Conservation (phyloP, 2,888 invertebrate species). For the Cactoblastis cactorum region DNA sequence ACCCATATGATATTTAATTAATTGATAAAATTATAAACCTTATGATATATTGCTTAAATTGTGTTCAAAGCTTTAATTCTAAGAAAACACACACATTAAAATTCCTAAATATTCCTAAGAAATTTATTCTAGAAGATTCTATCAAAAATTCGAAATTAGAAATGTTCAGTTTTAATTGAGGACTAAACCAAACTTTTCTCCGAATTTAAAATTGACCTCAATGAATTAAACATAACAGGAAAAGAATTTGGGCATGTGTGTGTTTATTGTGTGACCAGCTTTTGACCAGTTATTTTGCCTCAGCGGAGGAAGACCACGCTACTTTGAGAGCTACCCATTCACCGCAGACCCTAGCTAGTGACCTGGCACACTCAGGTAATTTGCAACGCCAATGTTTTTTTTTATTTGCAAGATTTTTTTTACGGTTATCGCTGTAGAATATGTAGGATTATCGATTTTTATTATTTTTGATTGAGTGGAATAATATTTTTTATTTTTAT, state of each 20-base stretch:
- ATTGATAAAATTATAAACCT: too few relatives aligned
- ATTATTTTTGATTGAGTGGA: background rate
- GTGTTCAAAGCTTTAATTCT: background rate
- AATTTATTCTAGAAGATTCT: too few relatives aligned
- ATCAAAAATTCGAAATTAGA: too few relatives aligned
- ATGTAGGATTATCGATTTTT: background rate
- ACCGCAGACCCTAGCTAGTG: slow-evolving; percentile 44
- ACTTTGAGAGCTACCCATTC: slow-evolving; percentile 56
- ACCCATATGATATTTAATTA: too few relatives aligned
- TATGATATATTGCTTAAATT: slow-evolving; percentile 11
- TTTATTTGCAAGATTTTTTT: slow-evolving; percentile 45
- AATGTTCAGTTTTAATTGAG: too few relatives aligned
- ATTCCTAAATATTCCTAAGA: too few relatives aligned
- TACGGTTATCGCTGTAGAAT: background rate
- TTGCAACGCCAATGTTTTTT: slow-evolving; percentile 24
- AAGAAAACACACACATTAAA: background rate
- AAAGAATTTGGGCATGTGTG: background rate
- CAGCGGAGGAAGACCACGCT: slow-evolving; percentile 88
- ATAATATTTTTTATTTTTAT: background rate
- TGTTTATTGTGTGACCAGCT: slow-evolving; percentile 20
- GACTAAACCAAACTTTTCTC: too few relatives aligned
- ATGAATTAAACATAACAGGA: too few relatives aligned
- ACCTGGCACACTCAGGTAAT: slow-evolving; percentile 55
- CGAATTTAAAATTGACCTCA: too few relatives aligned
- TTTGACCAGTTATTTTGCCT: slow-evolving; percentile 45